A percentile compares a stretch with the other conserved stretches of the same genome.
Conservation (phyloP, 2,888 invertebrate genomes). For the Agriotes lineatus region DNA sequence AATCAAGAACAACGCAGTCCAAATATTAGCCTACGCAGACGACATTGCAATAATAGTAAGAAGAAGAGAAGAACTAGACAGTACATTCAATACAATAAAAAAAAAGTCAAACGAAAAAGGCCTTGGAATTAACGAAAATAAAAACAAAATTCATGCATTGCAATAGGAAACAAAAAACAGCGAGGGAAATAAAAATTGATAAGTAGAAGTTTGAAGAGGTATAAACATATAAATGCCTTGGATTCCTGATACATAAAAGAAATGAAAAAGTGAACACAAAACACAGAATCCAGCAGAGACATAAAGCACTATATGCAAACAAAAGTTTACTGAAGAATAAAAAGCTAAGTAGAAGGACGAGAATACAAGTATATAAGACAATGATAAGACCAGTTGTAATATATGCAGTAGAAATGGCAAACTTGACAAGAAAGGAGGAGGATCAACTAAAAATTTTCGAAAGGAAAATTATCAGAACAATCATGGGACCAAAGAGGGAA, state of each 20-base stretch:
- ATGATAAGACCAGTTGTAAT: background rate
- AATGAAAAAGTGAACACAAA: slow-evolving; percentile 2
- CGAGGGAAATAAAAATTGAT: slow-evolving; percentile 3
- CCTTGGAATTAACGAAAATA: background rate
- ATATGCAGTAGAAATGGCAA: background rate
- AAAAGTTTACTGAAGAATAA: background rate
- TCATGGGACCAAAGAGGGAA: no score
- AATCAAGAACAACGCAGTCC: background rate
- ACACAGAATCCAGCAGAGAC: background rate
- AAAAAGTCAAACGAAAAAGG: background rate
- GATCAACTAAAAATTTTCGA: background rate
- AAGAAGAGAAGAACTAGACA: background rate
- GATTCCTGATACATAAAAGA: background rate
- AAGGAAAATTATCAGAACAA: no score
- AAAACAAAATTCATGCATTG: background rate
- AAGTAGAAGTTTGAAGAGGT: slow-evolving; percentile 1
- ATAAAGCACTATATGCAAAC: background rate
- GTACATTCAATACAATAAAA: background rate
- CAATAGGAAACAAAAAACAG: background rate
- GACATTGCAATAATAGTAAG: slow-evolving; percentile 1
- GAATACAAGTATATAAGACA: background rate
- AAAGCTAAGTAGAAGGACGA: background rate
- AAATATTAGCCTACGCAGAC: slow-evolving; percentile 3
- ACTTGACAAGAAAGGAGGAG: background rate
- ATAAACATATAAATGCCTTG: slow-evolving; percentile 1